Conservation (phyloP, 2,888 invertebrate species). For the Sphaeridia pumilis region DNA sequence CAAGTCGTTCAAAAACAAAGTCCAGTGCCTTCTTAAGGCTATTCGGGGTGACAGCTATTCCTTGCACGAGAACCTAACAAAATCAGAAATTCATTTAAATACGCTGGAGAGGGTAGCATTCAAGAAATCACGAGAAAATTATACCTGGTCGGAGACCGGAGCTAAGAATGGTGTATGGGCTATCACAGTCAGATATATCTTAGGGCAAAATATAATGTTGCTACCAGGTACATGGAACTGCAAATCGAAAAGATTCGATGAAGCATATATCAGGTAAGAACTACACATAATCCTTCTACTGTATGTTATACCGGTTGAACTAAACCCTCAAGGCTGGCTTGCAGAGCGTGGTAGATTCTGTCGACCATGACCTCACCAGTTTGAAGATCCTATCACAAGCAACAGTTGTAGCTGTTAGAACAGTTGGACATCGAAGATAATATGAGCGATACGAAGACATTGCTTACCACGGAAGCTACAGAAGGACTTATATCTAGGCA, state of each 20-base stretch:
- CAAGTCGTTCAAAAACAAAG: constrained; percentile 25
- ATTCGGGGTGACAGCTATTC: constrained; percentile 21
- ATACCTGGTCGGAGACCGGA: constrained; percentile 55
- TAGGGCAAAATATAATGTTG: constrained; percentile 50
- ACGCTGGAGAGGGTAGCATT: no score
- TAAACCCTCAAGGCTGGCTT: constrained; percentile 47
- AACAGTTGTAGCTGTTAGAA: no score
- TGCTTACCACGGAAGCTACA: constrained; percentile 54
- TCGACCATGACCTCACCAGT: constrained; percentile 51
- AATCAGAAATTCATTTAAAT: no score
- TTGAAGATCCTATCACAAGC: constrained; percentile 50
- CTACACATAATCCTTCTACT: no score
- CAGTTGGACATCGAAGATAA: no score
- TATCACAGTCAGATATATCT: constrained; percentile 60
- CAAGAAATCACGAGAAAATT: background rate
- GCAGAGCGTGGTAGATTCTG: constrained; percentile 48
- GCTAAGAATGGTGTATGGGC: constrained; percentile 63
- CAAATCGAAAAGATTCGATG: no score
- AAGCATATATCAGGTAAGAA: no score
- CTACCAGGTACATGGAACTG: constrained; percentile 60
- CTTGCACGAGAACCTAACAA: constrained; percentile 28
- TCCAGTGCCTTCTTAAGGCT: constrained; percentile 19
- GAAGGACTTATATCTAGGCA: constrained; percentile 69
- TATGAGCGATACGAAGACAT: no score
- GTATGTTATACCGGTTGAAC: constrained; percentile 49